Evolutionary conservation across 2,888 invertebrate species (phyloP).

Genomic region (Drymonia ruficornis): DNA sequence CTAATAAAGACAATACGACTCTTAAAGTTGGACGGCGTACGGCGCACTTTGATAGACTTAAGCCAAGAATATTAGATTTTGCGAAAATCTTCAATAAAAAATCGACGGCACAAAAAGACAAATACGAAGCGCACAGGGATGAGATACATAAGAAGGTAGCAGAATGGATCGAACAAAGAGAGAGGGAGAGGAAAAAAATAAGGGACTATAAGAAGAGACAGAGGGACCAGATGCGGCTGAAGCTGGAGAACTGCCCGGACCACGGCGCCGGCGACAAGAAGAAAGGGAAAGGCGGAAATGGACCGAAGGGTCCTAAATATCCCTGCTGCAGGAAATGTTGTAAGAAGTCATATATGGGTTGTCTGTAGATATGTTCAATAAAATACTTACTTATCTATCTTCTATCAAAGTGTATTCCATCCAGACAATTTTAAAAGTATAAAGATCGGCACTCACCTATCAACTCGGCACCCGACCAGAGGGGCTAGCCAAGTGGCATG

Average conservation of each 20-base stretch:
- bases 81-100: slow-evolving; percentile 19
- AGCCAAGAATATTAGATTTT: slow-evolving; percentile 22
- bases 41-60: neutral
- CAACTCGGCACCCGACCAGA: no score
- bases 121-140: neutral
- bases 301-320: slow-evolving; percentile 19
- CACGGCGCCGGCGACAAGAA: slow-evolving; percentile 17
- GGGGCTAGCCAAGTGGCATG: no score
- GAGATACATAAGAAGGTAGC: slow-evolving; percentile 44
- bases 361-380: slow-evolving; percentile 37
- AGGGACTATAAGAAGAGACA: neutral
- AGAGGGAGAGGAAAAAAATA: slow-evolving; percentile 36
- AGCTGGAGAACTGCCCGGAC: slow-evolving; percentile 44
- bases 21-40: neutral
- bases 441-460: no score
- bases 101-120: slow-evolving; percentile 15
- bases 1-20: slow-evolving; percentile 1
- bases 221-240: slow-evolving; percentile 9
- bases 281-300: slow-evolving; percentile 5
- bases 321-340: slow-evolving; percentile 70
- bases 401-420: no score
- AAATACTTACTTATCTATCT: no score
- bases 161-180: slow-evolving; percentile 46
- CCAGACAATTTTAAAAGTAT: no score
- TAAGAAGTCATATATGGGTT: slow-evolving; percentile 63